Evolutionary conservation across 2,888 invertebrate species (phyloP).

Genomic region (Chrysopilus asiliformis): DNA sequence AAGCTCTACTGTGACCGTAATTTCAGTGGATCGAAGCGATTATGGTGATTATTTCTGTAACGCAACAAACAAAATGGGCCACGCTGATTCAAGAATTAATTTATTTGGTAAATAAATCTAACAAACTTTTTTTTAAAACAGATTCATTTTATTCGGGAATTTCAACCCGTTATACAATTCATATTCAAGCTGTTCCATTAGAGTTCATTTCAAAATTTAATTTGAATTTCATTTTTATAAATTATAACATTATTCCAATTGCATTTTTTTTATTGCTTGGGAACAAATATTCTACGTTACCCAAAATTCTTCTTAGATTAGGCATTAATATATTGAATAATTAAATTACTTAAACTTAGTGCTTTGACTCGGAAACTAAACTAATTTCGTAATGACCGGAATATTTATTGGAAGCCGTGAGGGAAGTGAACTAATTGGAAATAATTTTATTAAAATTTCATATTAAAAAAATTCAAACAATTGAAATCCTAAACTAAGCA

Average conservation of each 20-base stretch:
- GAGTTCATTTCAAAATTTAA: neutral
- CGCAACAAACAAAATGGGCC: conserved; percentile 33
- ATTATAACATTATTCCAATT: neutral
- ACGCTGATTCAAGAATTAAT: conserved; percentile 29
- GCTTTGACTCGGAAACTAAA: too few species aligned
- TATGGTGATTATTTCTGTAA: conserved; percentile 34
- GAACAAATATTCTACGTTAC: too few species aligned
- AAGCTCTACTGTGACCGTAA: conserved; percentile 29
- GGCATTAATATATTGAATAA: too few species aligned
- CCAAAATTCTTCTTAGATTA: too few species aligned
- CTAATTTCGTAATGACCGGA: too few species aligned
- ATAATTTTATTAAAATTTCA: too few species aligned
- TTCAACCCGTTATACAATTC: neutral
- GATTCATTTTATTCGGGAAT: neutral
- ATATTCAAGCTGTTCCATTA: neutral
- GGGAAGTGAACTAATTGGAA: too few species aligned
- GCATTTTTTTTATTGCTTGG: neutral
- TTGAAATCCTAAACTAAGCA: too few species aligned
- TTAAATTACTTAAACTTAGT: too few species aligned
- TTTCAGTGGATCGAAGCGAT: conserved; percentile 25
- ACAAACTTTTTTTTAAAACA: neutral
- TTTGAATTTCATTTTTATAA: neutral
- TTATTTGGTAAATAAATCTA: conserved; percentile 21
- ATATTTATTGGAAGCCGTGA: too few species aligned
- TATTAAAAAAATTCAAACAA: too few species aligned